Percentiles rank a stretch among this genome's conserved stretches.
phyloP scores from a whole-genome alignment of 2,888 invertebrate genomes.

The Kryphioiulus occultus region DNA sequence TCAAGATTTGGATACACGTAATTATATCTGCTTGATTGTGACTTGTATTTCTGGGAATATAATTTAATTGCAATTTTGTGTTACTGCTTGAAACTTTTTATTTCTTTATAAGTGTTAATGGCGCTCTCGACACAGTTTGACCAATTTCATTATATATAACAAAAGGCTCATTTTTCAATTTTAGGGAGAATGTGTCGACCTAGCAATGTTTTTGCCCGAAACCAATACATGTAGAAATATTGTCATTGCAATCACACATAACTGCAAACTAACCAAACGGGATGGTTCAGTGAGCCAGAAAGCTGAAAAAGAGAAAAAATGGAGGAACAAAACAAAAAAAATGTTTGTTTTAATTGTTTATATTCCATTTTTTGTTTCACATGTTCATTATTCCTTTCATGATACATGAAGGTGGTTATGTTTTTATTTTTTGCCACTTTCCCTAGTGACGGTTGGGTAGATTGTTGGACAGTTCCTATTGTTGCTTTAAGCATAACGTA shows the following conservation, averaged over 20 bases:
- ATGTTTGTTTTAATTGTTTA: conserved; percentile 62
- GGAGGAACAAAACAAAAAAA: conserved; percentile 81
- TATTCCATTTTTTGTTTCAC: neutral
- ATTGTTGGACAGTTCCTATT: conserved; percentile 95
- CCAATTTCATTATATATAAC: neutral
- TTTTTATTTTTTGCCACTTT: neutral
- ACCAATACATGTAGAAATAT: conserved; percentile 86
- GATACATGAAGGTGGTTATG: neutral
- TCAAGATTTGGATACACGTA: conserved; percentile 90
- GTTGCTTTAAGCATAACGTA: conserved; percentile 90
- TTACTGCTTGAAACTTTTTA: too few relatives aligned
- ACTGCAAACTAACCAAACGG: conserved; percentile 83
- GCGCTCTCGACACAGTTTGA: too few relatives aligned
- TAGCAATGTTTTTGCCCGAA: conserved; percentile 89
- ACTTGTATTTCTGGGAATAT: neutral
- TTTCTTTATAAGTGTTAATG: neutral
- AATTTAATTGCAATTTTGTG: too few relatives aligned
- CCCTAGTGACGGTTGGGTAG: conserved; percentile 81
- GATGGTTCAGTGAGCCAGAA: conserved; percentile 68
- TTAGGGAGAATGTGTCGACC: conserved; percentile 87
- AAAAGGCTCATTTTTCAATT: conserved; percentile 45
- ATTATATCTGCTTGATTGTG: neutral
- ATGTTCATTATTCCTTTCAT: neutral
- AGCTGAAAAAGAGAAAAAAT: conserved; percentile 65
- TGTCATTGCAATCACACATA: conserved; percentile 83